Base-by-base conservation (phyloP, 2,888 invertebrate genomes). In the Caradrina clavipalpis region DNA sequence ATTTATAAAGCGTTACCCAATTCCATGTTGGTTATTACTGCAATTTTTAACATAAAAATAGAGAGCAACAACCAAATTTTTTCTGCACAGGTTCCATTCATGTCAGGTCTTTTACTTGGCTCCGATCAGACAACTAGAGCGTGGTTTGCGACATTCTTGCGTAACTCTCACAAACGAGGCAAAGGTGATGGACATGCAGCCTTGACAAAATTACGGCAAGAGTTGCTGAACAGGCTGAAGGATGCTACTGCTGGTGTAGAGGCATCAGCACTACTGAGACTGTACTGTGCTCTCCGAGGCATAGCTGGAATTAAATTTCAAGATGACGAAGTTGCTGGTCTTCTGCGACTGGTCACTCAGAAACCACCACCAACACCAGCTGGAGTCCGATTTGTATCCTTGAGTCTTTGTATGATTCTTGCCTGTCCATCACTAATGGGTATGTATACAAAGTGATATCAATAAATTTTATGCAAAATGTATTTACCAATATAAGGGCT, bases 71-170 rank as follows among this genome's bases (percentile, higher is more conserved):
- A 19, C 1, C 13, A 26, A 15, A 49, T 8, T 50, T 62, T 63
- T 61, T 61, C 61, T 90, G 88, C 61, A 13, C 83, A 97, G 94
- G 98, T 98, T 31, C 97, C 98, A 3, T 99, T 98, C 92, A 97
- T 99, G 73, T 98, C 99, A 53, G 99, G 99, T 7, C 96, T 99
- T 61, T 93, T 99, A 71, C 96, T 99, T 55, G 99, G 99, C 19
- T 98, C 98, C 87, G 99, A 99, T 92, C 98, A 98, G 89, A 97
- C 97, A 79, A 97, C 98, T 4, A 96, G 99, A 86, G 98, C 98
- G 65, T 99, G 99, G 99, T 99, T 99, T 92, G 98, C 99, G 1
- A 97, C 98, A 87, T 99, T 98, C 88, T 97, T 99, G 57, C 97
- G 99, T 69, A 98, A 98, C 83, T 98, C 98, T 0, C 98, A 98